A percentile compares a stretch with the other conserved stretches of the same genome.
Evolutionary conservation across 1,140 invertebrate genomes (phyloP).

Genomic region (Paraescarpia echinospica): DNA sequence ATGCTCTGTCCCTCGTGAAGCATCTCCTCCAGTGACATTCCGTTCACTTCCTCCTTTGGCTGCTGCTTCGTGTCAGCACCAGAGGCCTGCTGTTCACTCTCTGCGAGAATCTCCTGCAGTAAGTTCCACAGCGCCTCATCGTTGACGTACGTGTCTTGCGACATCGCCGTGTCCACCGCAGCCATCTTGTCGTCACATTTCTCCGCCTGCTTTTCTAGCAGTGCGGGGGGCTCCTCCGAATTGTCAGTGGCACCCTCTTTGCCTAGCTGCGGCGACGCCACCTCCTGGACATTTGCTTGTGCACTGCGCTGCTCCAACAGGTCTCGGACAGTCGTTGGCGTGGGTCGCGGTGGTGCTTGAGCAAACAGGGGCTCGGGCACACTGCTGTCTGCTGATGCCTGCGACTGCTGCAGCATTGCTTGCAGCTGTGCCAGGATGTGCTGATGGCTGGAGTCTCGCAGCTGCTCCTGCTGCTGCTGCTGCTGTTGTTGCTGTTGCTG

Average conservation of each 20-base stretch:
- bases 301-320: neutral
- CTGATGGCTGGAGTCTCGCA: neutral
- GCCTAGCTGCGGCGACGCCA: neutral
- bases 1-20: neutral
- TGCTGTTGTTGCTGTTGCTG: neutral
- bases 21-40: neutral
- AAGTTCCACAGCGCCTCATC: neutral
- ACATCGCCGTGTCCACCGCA: neutral
- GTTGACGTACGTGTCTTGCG: neutral
- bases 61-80: neutral
- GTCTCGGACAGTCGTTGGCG: neutral
- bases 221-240: neutral
- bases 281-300: neutral
- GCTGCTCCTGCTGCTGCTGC: neutral
- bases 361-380: neutral
- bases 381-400: neutral
- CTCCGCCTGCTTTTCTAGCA: neutral
- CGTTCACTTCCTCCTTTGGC: neutral
- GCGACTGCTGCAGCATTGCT: neutral
- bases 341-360: neutral
- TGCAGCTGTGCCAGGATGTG: neutral
- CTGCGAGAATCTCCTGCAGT: neutral
- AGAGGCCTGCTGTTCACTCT: neutral
- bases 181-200: neutral
- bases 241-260: neutral